These are phyloP conservation scores for Euthynnus affinis DNA, from an alignment of 2,797 vertebrate species.

Conservation along the genomic window DNA sequence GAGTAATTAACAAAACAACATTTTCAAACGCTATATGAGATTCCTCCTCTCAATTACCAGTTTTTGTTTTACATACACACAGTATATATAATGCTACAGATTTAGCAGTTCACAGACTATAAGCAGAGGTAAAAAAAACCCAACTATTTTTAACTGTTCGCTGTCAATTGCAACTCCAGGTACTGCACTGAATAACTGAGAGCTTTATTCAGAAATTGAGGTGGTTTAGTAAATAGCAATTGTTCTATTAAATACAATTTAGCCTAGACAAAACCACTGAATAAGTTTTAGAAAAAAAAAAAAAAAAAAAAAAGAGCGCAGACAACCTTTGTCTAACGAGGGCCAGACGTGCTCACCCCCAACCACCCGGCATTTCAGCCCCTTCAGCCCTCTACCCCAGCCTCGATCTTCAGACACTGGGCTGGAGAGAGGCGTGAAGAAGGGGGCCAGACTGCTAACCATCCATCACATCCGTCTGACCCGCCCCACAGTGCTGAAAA, in stretches of 20 bases:
- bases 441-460: conserved; percentile 69
- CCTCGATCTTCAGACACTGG: conserved; percentile 70
- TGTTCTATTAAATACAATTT: conserved; percentile 27
- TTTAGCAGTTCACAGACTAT: neutral
- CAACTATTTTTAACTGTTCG: conserved; percentile 19
- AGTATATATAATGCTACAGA: neutral
- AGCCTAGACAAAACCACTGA: conserved; percentile 18
- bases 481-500: conserved; percentile 79
- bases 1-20: neutral
- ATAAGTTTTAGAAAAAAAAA: neutral
- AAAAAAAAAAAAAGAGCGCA: conserved; percentile 11
- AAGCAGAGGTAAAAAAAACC: neutral
- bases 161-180: conserved; percentile 34
- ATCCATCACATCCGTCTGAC: conserved; percentile 83
- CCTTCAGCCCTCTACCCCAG: conserved; percentile 43
- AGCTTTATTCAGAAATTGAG: conserved; percentile 28
- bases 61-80: conserved; percentile 4
- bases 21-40: too few relatives aligned
- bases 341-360: conserved; percentile 48
- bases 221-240: conserved; percentile 21
- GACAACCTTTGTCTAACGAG: conserved; percentile 59
- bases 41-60: neutral
- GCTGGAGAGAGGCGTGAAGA: conserved; percentile 65
- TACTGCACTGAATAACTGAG: conserved; percentile 36
- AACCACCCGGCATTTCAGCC: conserved; percentile 32